Evolutionary conservation across 1,140 invertebrate genomes (phyloP), one percentile per base, ranked within the genome.

Genomic region (Coenobita brevimanus): DNA sequence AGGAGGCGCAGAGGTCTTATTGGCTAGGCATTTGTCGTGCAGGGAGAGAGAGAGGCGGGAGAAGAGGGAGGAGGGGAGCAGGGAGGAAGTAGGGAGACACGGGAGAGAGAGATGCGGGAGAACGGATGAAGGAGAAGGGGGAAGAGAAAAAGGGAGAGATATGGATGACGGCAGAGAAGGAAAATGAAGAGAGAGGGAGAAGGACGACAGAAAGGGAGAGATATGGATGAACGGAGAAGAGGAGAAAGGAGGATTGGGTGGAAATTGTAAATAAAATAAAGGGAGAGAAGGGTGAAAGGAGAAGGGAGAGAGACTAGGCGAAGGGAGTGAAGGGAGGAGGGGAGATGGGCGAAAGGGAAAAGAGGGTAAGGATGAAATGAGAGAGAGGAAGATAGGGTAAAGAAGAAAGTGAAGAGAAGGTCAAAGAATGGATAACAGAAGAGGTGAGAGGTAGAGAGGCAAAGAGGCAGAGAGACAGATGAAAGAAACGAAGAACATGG

Each of bases 21-120:
- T 87, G 84, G 84, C 43, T 36, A 75, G 54, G 67, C 71, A 76
- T 69, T 80, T 62, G 84, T 79, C 75, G 84, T 46, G 36, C 3
- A 27, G 33, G 1, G 57, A 75, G 24, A 0, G 24, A 24, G 2
- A 43, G 15, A 1, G 33, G 2, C 38, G n/a, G 8, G 79, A 43
- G 27, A 81, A 21, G 60, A 43, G 54, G 79, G 24, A 24, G 62
- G 27, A 54, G 41, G 36, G 13, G 67, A 82, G 6, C 8, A 54
- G 6, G 54, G 17, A 38, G 38, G 50, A 36, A 33, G 30, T 2
- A 50, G 57, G 54, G 54, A 30, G 57, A 30, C 30, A 4, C 3
- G 21, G 36, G 36, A 41, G 36, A 41, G 4, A 24, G n/a, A 38
- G 67, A 27, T 17, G 3, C 15, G 30, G 2, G 6, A 0, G 30